phyloP scores from a whole-genome alignment of 2,888 invertebrate genomes.

The Lymantria dispar region DNA sequence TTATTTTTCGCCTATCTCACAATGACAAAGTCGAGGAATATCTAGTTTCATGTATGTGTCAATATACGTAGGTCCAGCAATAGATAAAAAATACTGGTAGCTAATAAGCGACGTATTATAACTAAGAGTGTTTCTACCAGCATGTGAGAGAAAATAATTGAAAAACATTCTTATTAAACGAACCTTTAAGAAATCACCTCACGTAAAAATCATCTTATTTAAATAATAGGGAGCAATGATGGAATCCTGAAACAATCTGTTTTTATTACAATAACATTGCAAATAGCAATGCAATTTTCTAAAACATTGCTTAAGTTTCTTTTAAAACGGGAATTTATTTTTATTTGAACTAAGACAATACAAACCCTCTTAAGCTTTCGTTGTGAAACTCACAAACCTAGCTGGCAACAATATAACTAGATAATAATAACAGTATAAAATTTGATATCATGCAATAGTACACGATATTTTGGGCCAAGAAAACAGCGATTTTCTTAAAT shows the following conservation, averaged over 20 bases:
- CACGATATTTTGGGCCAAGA: slow-evolving; percentile 18
- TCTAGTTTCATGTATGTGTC: too few species aligned
- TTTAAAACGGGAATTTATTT: slow-evolving; percentile 13
- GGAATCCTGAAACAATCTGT: background rate
- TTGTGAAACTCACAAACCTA: slow-evolving; percentile 18
- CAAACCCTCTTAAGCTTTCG: slow-evolving; percentile 18
- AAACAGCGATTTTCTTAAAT: slow-evolving; percentile 3
- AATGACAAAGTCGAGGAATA: too few species aligned
- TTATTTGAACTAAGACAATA: slow-evolving; percentile 19
- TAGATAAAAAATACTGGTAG: too few species aligned
- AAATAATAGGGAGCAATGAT: background rate
- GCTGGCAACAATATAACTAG: slow-evolving; percentile 35
- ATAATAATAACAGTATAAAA: slow-evolving; percentile 41
- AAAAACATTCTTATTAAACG: background rate
- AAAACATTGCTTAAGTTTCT: slow-evolving; percentile 7
- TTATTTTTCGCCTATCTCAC: too few species aligned
- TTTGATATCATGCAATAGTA: slow-evolving; percentile 34
- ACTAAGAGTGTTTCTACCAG: too few species aligned
- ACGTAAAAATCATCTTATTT: background rate
- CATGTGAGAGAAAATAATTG: background rate
- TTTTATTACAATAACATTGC: slow-evolving; percentile 10
- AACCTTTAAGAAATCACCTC: background rate
- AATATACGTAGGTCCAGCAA: too few species aligned
- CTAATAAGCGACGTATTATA: too few species aligned
- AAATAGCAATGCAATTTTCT: slow-evolving; percentile 16